Conservation (phyloP, 92 coral and sea anemone species). For the Umimayanthus chanpuru region DNA sequence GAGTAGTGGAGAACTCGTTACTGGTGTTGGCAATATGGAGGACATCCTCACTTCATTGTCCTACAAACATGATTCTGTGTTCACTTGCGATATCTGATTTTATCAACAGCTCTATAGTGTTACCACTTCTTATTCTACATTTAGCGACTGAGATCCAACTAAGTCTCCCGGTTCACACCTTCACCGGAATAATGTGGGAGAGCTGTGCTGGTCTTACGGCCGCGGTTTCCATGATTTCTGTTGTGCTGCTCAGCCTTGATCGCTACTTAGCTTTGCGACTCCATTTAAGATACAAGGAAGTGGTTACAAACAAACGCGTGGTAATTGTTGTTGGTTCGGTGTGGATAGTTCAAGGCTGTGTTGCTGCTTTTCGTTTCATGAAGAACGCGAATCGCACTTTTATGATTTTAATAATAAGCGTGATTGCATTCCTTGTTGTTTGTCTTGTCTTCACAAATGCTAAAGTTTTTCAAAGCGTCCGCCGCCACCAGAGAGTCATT, state of each 20-base stretch:
- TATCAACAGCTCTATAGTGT: constrained; percentile 7
- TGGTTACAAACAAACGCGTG: background rate
- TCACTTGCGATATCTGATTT: constrained; percentile 21
- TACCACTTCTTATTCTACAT: background rate
- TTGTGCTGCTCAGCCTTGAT: constrained; percentile 17
- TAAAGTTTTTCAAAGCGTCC: constrained; percentile 1
- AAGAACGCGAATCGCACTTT: background rate
- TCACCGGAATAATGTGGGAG: constrained; percentile 21
- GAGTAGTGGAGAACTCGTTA: too few relatives aligned
- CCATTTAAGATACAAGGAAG: constrained; percentile 13
- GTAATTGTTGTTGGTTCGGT: background rate
- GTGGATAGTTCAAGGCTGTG: constrained; percentile 3
- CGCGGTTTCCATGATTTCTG: constrained; percentile 15
- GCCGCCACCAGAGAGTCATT: constrained; percentile 2
- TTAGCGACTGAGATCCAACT: constrained; percentile 8
- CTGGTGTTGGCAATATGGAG: background rate
- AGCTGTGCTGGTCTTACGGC: constrained; percentile 5
- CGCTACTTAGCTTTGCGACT: constrained; percentile 14
- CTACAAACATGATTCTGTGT: background rate
- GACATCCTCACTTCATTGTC: too few relatives aligned
- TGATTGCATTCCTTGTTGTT: background rate
- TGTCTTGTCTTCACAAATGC: background rate
- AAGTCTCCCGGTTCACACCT: background rate
- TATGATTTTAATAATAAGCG: background rate
- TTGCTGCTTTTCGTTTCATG: background rate